Evolutionary conservation across 2,797 vertebrate species (phyloP).

Genomic region (Poecilia wingei): DNA sequence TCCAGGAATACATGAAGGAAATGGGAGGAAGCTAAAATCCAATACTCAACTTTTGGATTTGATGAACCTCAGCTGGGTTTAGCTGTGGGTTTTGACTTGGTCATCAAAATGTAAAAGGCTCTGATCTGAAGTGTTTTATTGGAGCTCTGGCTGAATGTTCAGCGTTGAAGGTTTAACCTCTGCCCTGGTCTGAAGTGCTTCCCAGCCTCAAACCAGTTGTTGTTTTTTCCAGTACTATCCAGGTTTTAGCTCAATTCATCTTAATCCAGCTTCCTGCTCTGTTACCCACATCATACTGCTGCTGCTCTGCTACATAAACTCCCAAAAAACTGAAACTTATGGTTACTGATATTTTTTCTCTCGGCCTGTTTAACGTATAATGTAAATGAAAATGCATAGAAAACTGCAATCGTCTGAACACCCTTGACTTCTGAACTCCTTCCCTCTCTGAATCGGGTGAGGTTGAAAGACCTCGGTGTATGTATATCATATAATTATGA

Average conservation of each 20-base stretch:
- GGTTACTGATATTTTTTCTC: not conserved
- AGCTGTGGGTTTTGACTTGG: no score
- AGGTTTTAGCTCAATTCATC: no score
- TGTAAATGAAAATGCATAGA: not conserved
- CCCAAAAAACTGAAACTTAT: not conserved
- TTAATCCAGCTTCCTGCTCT: no score
- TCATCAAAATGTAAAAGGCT: no score
- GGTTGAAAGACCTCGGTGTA: constrained; percentile 21
- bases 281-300: not conserved
- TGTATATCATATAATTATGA: constrained; percentile 38
- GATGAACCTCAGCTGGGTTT: no score
- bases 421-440: not conserved
- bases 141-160: not conserved
- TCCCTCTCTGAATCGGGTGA: constrained; percentile 26
- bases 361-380: not conserved
- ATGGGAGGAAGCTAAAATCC: no score
- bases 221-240: no score
- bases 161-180: not conserved
- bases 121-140: no score
- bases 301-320: not conserved
- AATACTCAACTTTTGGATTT: no score
- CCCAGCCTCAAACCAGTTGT: no score
- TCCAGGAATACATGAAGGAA: not conserved
- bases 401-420: not conserved
- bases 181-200: not conserved